Evolutionary conservation across 1,140 invertebrate genomes (phyloP).

Genomic region (Scaptodrosophila lebanonensis): DNA sequence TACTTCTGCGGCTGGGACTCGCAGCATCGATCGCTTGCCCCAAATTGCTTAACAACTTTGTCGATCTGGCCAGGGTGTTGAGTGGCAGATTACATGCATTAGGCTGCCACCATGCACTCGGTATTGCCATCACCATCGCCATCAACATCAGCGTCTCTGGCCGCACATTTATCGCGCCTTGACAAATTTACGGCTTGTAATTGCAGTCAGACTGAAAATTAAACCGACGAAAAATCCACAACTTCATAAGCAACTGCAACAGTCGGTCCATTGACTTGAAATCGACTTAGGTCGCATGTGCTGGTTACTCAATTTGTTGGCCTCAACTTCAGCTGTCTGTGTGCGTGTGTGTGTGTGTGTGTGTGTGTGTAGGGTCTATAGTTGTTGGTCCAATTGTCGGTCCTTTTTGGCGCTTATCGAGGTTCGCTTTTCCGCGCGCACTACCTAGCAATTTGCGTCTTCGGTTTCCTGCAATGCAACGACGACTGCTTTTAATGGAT

Average conservation of each 20-base stretch:
- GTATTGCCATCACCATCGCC: not conserved
- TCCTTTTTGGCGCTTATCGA: constrained; percentile 21
- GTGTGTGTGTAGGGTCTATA: too few species aligned
- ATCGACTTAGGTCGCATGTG: too few species aligned
- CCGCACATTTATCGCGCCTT: constrained; percentile 71
- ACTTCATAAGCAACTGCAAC: constrained; percentile 70
- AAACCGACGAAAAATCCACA: constrained; percentile 63
- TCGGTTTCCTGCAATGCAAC: constrained; percentile 52
- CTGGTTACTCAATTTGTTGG: too few species aligned
- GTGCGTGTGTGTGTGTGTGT: too few species aligned
- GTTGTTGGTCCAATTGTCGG: constrained; percentile 1
- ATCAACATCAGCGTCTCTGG: not conserved
- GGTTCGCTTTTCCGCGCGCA: constrained; percentile 30
- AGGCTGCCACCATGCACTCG: constrained; percentile 47
- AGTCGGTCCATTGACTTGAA: too few species aligned
- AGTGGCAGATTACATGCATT: constrained; percentile 75
- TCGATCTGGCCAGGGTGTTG: constrained; percentile 65
- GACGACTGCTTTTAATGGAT: constrained; percentile 22
- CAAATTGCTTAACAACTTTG: constrained; percentile 58
- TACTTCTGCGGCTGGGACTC: too few species aligned
- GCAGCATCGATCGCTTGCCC: constrained; percentile 31
- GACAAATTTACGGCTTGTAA: constrained; percentile 75
- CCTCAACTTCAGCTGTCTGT: too few species aligned
- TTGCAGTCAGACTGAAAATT: constrained; percentile 67
- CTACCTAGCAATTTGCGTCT: constrained; percentile 68